Evolutionary conservation across 1,140 invertebrate species (phyloP).

Genomic region (Papilio polytes): DNA sequence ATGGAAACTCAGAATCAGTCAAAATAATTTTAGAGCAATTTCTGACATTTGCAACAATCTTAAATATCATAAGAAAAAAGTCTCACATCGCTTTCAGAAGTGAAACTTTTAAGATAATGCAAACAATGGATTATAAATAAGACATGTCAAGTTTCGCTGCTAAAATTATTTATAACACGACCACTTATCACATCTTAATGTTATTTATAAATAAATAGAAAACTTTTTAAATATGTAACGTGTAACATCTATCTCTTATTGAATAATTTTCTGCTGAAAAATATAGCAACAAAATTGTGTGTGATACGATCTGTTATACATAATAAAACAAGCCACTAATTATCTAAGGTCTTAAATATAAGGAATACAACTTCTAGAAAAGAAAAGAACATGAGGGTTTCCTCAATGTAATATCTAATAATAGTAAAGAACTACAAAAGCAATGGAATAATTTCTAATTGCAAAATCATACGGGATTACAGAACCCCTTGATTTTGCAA

Average conservation of each 20-base stretch:
- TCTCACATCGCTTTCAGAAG: neutral
- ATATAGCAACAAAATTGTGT: neutral
- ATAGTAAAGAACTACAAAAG: neutral
- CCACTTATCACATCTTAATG: neutral
- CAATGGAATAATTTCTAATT: neutral
- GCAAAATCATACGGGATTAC: slow-evolving; percentile 18
- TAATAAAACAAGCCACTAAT: no score
- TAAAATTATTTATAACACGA: neutral
- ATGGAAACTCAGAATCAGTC: neutral
- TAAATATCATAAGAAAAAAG: neutral
- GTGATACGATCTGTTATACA: no score
- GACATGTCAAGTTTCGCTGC: neutral
- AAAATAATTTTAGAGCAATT: neutral
- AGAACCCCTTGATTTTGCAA: slow-evolving; percentile 45
- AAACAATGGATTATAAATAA: slow-evolving; percentile 29
- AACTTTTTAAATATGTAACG: neutral
- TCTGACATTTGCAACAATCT: neutral
- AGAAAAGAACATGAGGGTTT: no score
- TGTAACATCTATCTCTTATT: neutral
- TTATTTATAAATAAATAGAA: neutral
- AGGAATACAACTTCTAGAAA: no score
- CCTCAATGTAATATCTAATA: no score
- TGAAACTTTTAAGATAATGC: slow-evolving; percentile 4
- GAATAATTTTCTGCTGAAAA: neutral
- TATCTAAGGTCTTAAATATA: no score